phyloP scores from a whole-genome alignment of 2,888 invertebrate species.

The Tillus elongatus region DNA sequence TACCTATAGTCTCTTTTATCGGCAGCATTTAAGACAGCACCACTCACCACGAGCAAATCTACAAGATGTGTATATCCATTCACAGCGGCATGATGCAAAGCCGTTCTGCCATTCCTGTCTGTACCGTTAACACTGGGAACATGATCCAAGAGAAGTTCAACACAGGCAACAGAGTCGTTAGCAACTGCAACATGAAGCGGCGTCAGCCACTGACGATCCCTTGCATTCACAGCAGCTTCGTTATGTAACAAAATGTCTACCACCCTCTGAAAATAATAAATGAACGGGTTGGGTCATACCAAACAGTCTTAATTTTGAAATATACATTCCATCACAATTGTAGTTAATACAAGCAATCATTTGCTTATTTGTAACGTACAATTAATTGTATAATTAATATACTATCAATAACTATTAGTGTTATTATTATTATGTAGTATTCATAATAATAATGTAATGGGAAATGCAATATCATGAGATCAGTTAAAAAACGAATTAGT shows the following conservation, averaged over 20 bases:
- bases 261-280: too few relatives aligned
- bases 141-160: slow-evolving; percentile 34
- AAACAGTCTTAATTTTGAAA: background rate
- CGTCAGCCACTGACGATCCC: slow-evolving; percentile 56
- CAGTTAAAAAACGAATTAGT: too few relatives aligned
- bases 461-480: too few relatives aligned
- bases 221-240: slow-evolving; percentile 49
- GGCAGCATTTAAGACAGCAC: slow-evolving; percentile 51
- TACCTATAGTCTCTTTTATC: slow-evolving; percentile 43
- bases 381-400: too few relatives aligned
- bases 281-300: too few relatives aligned
- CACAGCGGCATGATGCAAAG: slow-evolving; percentile 55
- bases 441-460: too few relatives aligned
- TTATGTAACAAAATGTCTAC: slow-evolving; percentile 47
- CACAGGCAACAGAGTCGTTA: slow-evolving; percentile 51
- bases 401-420: too few relatives aligned
- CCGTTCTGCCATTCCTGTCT: slow-evolving; percentile 49
- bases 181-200: slow-evolving; percentile 54
- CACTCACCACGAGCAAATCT: slow-evolving; percentile 45
- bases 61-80: slow-evolving; percentile 52
- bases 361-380: too few relatives aligned
- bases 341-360: too few relatives aligned
- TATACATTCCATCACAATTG: too few relatives aligned
- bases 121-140: slow-evolving; percentile 36
- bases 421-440: too few relatives aligned